A percentile compares a stretch with the other conserved stretches of the same genome.
Conservation (phyloP, 2,888 invertebrate genomes). For the Apodemia mormo region DNA sequence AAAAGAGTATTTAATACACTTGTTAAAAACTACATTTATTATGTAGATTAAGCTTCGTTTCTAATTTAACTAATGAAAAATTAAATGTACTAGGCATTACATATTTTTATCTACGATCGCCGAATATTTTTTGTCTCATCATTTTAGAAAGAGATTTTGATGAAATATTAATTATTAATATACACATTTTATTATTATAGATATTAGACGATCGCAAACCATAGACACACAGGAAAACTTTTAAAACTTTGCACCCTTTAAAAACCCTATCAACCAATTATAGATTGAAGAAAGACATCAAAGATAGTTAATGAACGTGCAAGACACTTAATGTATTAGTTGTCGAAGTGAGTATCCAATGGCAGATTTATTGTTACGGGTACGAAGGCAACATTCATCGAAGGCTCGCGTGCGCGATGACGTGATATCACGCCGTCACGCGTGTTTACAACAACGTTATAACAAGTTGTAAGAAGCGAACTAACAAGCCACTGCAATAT, state of each 20-base stretch:
- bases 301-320: conserved; percentile 37
- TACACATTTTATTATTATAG: too few relatives aligned
- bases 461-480: conserved; percentile 69
- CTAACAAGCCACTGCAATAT: conserved; percentile 65
- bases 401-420: conserved; percentile 71
- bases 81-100: too few relatives aligned
- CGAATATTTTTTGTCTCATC: too few relatives aligned
- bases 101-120: too few relatives aligned
- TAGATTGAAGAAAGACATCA: conserved; percentile 34
- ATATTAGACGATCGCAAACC: too few relatives aligned
- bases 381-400: conserved; percentile 58
- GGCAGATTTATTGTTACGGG: conserved; percentile 46
- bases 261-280: conserved; percentile 2
- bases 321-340: conserved; percentile 33
- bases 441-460: conserved; percentile 68
- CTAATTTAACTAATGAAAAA: too few relatives aligned
- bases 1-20: too few relatives aligned
- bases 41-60: too few relatives aligned
- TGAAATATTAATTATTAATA: too few relatives aligned
- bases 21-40: too few relatives aligned
- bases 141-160: too few relatives aligned
- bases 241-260: not conserved
- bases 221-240: too few relatives aligned
- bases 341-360: conserved; percentile 40
- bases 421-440: conserved; percentile 73